Percentiles rank a stretch among this genome's conserved stretches.
Conservation (phyloP, 2,113 vertebrate genomes). For the Chaetops frenatus region DNA sequence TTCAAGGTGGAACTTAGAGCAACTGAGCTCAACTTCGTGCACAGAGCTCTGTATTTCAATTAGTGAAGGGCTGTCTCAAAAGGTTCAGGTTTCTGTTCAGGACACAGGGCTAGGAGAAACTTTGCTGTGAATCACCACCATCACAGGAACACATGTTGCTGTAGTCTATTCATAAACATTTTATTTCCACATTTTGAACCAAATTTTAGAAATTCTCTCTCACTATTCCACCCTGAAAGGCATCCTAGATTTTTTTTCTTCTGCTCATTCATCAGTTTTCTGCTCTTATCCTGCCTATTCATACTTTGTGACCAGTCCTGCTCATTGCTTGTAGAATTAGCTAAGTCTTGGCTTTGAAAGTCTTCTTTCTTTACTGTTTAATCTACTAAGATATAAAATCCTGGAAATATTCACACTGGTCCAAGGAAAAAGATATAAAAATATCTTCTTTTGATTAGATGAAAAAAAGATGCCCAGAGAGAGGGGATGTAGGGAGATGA, state of each 20-base stretch:
- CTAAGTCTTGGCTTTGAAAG: not conserved
- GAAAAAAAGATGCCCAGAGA: not conserved
- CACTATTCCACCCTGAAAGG: not conserved
- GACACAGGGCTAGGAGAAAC: not conserved
- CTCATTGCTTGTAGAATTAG: not conserved
- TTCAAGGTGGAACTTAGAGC: conserved; percentile 32
- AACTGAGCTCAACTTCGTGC: not conserved
- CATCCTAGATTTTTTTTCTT: not conserved
- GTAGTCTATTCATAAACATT: not conserved
- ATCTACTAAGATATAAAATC: not conserved
- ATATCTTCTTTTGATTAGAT: not conserved
- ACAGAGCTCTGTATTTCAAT: not conserved
- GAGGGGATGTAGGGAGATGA: not conserved
- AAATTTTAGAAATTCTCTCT: not conserved
- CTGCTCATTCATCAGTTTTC: not conserved
- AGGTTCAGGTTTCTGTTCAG: conserved; percentile 9
- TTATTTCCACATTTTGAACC: not conserved
- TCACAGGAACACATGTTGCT: not conserved
- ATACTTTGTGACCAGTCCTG: not conserved
- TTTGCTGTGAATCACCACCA: not conserved
- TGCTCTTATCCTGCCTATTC: not conserved
- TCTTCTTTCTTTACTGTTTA: not conserved
- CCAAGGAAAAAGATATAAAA: not conserved
- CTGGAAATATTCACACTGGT: not conserved
- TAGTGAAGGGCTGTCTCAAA: not conserved